phyloP scores from a whole-genome alignment of 2,888 invertebrate species.

The Dioctria linearis region DNA sequence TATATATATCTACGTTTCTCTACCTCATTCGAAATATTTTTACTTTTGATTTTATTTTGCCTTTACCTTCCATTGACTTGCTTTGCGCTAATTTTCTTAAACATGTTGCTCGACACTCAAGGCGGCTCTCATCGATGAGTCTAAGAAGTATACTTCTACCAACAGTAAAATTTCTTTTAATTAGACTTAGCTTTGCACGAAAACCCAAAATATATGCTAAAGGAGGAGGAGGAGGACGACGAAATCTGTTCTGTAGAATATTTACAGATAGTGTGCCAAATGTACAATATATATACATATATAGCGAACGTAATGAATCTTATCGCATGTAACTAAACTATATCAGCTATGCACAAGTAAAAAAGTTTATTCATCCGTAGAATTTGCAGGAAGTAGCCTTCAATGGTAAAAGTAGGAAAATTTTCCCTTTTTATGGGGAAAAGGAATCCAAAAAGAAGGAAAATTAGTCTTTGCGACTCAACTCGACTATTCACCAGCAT shows the following conservation, averaged over 20 bases:
- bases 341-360: neutral
- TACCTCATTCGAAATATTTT: conserved; percentile 41
- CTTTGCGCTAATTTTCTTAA: conserved; percentile 41
- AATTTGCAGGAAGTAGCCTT: conserved; percentile 42
- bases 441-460: conserved; percentile 25
- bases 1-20: neutral
- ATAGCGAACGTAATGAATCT: conserved; percentile 40
- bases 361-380: conserved; percentile 38
- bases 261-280: neutral
- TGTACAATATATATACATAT: neutral
- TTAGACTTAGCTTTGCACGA: conserved; percentile 33
- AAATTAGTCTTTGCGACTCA: conserved; percentile 40
- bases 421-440: conserved; percentile 29
- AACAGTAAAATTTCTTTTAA: conserved; percentile 37
- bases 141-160: neutral
- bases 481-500: conserved; percentile 23
- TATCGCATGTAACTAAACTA: conserved; percentile 7
- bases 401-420: conserved; percentile 40
- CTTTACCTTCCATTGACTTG: conserved; percentile 1
- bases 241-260: neutral
- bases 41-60: conserved; percentile 27
- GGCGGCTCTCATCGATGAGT: neutral
- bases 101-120: conserved; percentile 32
- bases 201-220: neutral
- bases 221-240: neutral